phyloP scores from a whole-genome alignment of 2,888 invertebrate species.

The Dryomyza anilis region DNA sequence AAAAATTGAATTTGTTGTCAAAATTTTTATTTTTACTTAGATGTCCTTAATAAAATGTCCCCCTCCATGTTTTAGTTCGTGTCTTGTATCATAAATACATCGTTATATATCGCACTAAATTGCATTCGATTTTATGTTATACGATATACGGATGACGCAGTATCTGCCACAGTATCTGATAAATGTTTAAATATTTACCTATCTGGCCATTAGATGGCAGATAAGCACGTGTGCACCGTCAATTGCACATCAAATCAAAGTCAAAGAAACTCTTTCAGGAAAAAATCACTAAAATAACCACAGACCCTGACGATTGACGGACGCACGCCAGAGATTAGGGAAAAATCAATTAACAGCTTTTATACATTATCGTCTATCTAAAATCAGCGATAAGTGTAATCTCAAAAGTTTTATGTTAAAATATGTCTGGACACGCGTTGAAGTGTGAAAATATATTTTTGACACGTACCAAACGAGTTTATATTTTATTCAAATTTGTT shows the following conservation, averaged over 20 bases:
- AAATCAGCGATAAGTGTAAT: background rate
- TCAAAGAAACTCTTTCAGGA: slow-evolving; percentile 41
- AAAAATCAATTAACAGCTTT: slow-evolving; percentile 27
- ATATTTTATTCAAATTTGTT: background rate
- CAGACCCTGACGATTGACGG: background rate
- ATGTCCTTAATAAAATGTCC: too few relatives aligned
- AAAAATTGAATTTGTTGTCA: too few relatives aligned
- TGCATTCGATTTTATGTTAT: too few relatives aligned
- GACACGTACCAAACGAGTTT: background rate
- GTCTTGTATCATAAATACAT: too few relatives aligned
- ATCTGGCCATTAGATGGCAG: slow-evolving; percentile 9
- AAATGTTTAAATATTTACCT: slow-evolving; percentile 1
- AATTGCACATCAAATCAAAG: slow-evolving; percentile 42
- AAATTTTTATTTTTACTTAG: too few relatives aligned
- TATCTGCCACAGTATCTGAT: too few relatives aligned
- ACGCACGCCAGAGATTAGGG: slow-evolving; percentile 28
- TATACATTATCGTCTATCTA: too few relatives aligned
- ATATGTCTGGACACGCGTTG: background rate
- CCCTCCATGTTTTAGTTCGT: too few relatives aligned
- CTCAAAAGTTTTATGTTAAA: background rate
- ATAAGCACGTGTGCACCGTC: slow-evolving; percentile 50
- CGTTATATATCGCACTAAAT: too few relatives aligned
- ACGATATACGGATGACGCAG: too few relatives aligned
- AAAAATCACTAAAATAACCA: background rate
- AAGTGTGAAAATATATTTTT: background rate